These are phyloP conservation scores for Cosmia trapezina DNA, from an alignment of 2,888 invertebrate genomes.

Conservation along the genomic window DNA sequence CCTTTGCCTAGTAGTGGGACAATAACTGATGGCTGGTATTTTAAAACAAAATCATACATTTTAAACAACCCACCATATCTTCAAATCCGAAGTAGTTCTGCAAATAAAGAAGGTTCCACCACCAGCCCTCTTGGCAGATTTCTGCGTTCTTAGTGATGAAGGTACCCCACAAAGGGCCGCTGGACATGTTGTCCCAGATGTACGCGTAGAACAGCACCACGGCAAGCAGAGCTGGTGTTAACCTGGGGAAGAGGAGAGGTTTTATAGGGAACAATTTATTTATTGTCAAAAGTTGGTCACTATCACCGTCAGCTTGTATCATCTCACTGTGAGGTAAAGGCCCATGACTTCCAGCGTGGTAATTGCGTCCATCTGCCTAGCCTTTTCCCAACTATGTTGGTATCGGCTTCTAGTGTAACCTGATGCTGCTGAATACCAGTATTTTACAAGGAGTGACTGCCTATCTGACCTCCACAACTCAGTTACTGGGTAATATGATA, in stretches of 20 bases:
- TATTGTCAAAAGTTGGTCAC: background rate
- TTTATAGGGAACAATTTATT: background rate
- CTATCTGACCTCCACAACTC: too few species aligned
- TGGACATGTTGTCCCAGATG: slow-evolving; percentile 91
- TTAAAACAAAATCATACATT: background rate
- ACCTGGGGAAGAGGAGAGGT: slow-evolving; percentile 80
- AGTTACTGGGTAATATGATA: too few species aligned
- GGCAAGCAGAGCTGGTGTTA: slow-evolving; percentile 91
- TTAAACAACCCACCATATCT: slow-evolving; percentile 90
- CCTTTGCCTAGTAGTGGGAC: too few species aligned
- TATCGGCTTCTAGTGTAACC: too few species aligned
- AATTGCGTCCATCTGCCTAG: too few species aligned
- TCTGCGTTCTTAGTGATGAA: slow-evolving; percentile 91
- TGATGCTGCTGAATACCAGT: too few species aligned
- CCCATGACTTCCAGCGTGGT: too few species aligned
- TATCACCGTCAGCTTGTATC: too few species aligned
- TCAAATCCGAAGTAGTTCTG: slow-evolving; percentile 93
- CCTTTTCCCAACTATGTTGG: too few species aligned
- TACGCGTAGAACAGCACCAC: slow-evolving; percentile 92
- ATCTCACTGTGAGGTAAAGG: too few species aligned
- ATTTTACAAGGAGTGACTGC: too few species aligned
- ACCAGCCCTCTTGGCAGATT: slow-evolving; percentile 92
- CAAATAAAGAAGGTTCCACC: slow-evolving; percentile 92
- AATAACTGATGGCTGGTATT: too few species aligned
- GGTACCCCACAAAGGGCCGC: slow-evolving; percentile 92